phyloP scores from a whole-genome alignment of 2,113 vertebrate species.

The Rhinogobius similis region DNA sequence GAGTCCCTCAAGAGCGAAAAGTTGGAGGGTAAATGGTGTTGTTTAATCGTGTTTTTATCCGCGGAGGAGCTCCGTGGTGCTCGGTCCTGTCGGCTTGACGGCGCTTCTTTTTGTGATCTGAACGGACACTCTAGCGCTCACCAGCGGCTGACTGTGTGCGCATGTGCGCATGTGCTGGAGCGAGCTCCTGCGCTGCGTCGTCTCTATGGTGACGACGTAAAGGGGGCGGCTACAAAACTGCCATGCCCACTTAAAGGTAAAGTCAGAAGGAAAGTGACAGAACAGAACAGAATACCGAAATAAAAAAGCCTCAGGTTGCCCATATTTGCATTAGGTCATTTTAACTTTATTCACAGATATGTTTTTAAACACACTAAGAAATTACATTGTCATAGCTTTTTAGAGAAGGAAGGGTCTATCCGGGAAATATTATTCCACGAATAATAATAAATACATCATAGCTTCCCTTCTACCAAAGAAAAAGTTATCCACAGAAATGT shows the following conservation, averaged over 20 bases:
- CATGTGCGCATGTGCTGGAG: not conserved
- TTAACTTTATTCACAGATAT: no score
- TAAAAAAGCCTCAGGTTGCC: no score
- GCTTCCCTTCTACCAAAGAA: no score
- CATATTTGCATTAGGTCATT: not conserved
- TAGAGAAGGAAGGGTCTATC: no score
- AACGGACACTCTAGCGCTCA: conserved; percentile 59
- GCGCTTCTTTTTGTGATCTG: conserved; percentile 61
- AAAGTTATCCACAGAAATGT: no score
- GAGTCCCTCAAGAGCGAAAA: conserved; percentile 21
- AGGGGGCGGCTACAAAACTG: conserved; percentile 55
- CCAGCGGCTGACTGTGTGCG: conserved; percentile 56
- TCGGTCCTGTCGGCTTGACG: conserved; percentile 34
- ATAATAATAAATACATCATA: no score
- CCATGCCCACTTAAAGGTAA: conserved; percentile 52
- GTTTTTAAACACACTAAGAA: no score
- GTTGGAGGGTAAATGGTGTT: not conserved
- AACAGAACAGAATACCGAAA: no score
- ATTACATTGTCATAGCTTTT: no score
- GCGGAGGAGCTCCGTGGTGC: not conserved
- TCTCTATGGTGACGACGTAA: conserved; percentile 73
- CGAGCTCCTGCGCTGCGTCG: conserved; percentile 63
- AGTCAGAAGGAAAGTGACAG: conserved; percentile 32
- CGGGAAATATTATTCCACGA: no score
- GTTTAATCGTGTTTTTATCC: conserved; percentile 35